Percentiles rank a stretch among this genome's conserved stretches.
Evolutionary conservation across 2,888 invertebrate genomes (phyloP).

Genomic region (Pecten maximus): DNA sequence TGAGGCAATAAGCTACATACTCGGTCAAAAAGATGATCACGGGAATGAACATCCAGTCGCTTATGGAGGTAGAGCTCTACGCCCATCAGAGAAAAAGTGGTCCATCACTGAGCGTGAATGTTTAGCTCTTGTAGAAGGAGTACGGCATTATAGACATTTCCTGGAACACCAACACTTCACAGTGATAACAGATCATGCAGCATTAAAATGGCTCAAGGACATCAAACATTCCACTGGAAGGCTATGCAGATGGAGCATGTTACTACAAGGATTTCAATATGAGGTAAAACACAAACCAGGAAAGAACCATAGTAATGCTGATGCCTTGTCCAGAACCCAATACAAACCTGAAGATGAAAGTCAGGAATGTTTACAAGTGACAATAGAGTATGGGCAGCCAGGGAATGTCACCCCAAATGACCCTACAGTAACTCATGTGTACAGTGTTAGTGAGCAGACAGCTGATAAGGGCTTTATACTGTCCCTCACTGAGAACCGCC

Average conservation of each 20-base stretch:
- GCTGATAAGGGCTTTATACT: neutral
- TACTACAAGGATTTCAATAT: constrained; percentile 16
- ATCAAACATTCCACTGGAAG: neutral
- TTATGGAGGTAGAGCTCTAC: constrained; percentile 39
- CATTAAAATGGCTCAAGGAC: constrained; percentile 14
- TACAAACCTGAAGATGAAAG: neutral
- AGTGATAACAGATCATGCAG: constrained; percentile 35
- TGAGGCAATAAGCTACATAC: constrained; percentile 1
- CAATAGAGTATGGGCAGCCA: neutral
- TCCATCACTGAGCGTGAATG: constrained; percentile 8
- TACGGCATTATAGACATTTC: neutral
- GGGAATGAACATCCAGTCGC: constrained; percentile 38
- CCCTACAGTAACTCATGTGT: too few relatives aligned
- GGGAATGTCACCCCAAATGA: neutral
- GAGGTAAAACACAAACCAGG: constrained; percentile 30
- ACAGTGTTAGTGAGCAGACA: neutral
- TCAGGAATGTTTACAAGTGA: neutral
- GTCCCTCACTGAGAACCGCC: neutral
- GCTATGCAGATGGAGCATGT: constrained; percentile 37
- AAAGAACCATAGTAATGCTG: constrained; percentile 23
- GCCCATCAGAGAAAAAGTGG: constrained; percentile 38
- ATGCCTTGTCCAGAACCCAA: constrained; percentile 36
- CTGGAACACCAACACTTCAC: neutral
- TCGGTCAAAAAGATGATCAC: constrained; percentile 35
- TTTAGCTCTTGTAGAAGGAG: constrained; percentile 10